Percentiles rank a stretch among this genome's conserved stretches.
phyloP scores from a whole-genome alignment of 2,888 invertebrate genomes.

The Drosophila histrio region DNA sequence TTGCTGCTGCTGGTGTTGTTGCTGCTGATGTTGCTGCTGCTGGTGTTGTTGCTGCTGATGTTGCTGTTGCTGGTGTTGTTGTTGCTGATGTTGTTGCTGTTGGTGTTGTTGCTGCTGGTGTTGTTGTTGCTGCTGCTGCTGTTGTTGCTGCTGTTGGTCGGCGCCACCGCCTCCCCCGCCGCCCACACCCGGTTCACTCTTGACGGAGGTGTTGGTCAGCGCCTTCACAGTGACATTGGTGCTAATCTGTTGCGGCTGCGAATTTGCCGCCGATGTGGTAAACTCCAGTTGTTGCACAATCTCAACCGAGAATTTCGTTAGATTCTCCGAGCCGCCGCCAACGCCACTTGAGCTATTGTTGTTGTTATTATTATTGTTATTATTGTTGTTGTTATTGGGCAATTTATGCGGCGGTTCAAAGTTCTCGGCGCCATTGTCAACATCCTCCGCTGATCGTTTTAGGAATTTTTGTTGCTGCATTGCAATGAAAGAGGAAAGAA shows the following conservation, averaged over 20 bases:
- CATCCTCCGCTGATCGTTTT: constrained; percentile 89
- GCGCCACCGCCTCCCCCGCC: constrained; percentile 60
- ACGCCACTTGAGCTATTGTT: constrained; percentile 51
- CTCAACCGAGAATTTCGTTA: constrained; percentile 94
- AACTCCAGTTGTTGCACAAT: constrained; percentile 96
- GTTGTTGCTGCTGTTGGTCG: constrained; percentile 30
- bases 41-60: constrained; percentile 32
- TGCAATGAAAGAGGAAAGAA: constrained; percentile 35
- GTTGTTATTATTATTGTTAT: constrained; percentile 57
- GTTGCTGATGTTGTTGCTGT: constrained; percentile 29
- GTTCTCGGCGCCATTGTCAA: constrained; percentile 84
- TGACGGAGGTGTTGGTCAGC: constrained; percentile 87
- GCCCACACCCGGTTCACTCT: constrained; percentile 83
- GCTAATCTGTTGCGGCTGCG: constrained; percentile 94
- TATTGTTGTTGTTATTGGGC: constrained; percentile 84
- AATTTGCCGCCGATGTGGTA: constrained; percentile 93
- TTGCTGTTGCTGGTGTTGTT: constrained; percentile 36
- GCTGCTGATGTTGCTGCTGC: constrained; percentile 31
- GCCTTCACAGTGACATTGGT: constrained; percentile 96
- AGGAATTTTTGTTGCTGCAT: constrained; percentile 93
- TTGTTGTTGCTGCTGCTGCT: constrained; percentile 36
- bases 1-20: constrained; percentile 72
- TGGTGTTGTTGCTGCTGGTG: constrained; percentile 36
- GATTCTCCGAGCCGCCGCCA: constrained; percentile 82
- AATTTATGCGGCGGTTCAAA: constrained; percentile 91